A percentile compares a stretch with the other conserved stretches of the same genome.
phyloP scores from a whole-genome alignment of 2,888 invertebrate species.

The Amitus sp. region DNA sequence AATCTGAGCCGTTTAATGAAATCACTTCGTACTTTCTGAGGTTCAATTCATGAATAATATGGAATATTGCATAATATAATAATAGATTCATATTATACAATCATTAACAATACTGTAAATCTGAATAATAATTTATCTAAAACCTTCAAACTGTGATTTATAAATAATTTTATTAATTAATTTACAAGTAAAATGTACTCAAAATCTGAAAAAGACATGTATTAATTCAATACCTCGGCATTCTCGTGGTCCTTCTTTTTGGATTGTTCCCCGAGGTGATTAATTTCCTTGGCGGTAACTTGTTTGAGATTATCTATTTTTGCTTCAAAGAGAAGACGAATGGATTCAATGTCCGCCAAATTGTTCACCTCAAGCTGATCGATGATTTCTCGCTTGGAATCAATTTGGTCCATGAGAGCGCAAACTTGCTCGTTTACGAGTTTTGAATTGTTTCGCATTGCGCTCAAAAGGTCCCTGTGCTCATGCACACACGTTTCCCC shows the following conservation, averaged over 20 bases:
- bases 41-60: no score
- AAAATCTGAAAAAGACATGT: no score
- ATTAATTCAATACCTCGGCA: conserved; percentile 46
- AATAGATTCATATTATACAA: no score
- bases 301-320: conserved; percentile 53
- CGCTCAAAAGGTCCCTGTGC: conserved; percentile 50
- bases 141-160: no score
- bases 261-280: conserved; percentile 46
- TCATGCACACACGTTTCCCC: conserved; percentile 51
- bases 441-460: conserved; percentile 53
- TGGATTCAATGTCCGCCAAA: conserved; percentile 50
- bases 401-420: conserved; percentile 50
- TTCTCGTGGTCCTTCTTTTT: conserved; percentile 46
- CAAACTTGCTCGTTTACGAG: conserved; percentile 53
- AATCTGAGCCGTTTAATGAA: no score
- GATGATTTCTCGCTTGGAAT: conserved; percentile 48
- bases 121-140: no score
- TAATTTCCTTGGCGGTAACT: conserved; percentile 47
- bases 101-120: no score
- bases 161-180: no score
- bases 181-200: no score
- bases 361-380: conserved; percentile 53
- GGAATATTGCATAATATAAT: no score
- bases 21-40: no score
- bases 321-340: conserved; percentile 47